phyloP scores from a whole-genome alignment of 2,797 vertebrate genomes.

The Potorous gilbertii region DNA sequence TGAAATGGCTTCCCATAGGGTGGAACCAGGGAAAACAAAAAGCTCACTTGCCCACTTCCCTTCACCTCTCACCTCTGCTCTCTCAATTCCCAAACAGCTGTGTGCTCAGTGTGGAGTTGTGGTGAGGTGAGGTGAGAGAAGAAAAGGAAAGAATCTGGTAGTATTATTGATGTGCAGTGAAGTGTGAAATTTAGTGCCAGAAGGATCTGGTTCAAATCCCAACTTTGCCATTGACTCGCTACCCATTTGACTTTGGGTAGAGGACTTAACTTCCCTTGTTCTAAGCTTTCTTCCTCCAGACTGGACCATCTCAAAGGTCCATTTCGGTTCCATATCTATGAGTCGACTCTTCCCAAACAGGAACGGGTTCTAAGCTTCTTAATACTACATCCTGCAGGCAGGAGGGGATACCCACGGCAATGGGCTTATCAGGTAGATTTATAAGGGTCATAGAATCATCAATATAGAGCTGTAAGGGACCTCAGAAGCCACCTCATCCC shows the following conservation, averaged over 20 bases:
- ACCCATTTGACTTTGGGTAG: not conserved
- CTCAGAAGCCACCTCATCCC: not conserved
- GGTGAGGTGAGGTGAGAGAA: not conserved
- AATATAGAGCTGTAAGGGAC: not conserved
- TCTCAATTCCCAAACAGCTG: not conserved
- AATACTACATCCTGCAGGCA: not conserved
- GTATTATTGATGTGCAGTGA: not conserved
- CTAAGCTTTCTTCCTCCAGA: not conserved
- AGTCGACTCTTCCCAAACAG: not conserved
- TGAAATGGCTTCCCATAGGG: not conserved
- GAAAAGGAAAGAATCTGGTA: not conserved
- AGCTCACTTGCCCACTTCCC: not conserved
- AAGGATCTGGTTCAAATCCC: not conserved
- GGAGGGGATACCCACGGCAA: not conserved
- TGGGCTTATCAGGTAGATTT: not conserved
- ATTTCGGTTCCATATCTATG: not conserved
- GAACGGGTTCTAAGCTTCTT: not conserved
- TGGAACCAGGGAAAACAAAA: not conserved
- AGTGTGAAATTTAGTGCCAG: not conserved
- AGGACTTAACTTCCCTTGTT: not conserved
- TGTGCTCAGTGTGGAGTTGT: not conserved
- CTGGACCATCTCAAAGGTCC: not conserved
- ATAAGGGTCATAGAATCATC: not conserved
- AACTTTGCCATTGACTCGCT: not conserved
- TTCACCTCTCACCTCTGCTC: not conserved